Evolutionary conservation across 1,140 invertebrate genomes (phyloP), one percentile per base, ranked within the genome.

Genomic region (Ericerus pela): DNA sequence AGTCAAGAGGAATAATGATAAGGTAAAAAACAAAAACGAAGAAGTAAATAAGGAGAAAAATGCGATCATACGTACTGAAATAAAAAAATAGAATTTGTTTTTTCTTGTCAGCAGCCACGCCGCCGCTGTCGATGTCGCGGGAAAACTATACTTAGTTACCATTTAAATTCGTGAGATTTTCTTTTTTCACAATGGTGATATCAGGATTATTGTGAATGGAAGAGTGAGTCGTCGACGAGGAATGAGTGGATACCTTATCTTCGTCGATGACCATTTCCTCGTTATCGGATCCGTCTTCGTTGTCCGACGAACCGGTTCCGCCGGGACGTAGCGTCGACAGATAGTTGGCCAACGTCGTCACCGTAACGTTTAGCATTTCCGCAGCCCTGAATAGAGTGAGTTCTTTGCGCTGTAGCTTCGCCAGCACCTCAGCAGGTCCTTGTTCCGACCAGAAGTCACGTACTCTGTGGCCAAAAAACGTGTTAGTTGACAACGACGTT

Each of bases 391-490:
- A 80, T 28, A 84, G 64, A 0, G 79, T 77, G 30, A 84, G 74
- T 62, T 84, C 81, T 60, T 82, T 82, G 5, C 79, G 69, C 65
- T 82, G 79, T 14, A 85, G 69, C 59, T 81, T 80, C 5, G 78
- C 73, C 51, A 85, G 64, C 2, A 84, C 75, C 53, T 84, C 82
- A 0, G 80, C 78, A 0, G 80, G 80, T 0, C 81, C 81, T 51
- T 81, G 81, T 61, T 82, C 80, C 26, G 77, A 77, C 81, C 81
- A 85, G 67, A 83, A 83, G 62, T 84, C 81, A 56, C 80, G 72
- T n/a, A 81, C 79, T 66, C 80, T 83, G 62, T 47, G 76, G 63
- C 61, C 61, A 62, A 63, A 36, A 54, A 56, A 61, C 29, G 58
- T 57, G 26, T 53, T 52, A 52, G 4, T 10, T 57, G 29, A 38